Evolutionary conservation across 2,888 invertebrate genomes (phyloP), one percentile per base, ranked within the genome.

Genomic region (Troides oblongomaculatus): DNA sequence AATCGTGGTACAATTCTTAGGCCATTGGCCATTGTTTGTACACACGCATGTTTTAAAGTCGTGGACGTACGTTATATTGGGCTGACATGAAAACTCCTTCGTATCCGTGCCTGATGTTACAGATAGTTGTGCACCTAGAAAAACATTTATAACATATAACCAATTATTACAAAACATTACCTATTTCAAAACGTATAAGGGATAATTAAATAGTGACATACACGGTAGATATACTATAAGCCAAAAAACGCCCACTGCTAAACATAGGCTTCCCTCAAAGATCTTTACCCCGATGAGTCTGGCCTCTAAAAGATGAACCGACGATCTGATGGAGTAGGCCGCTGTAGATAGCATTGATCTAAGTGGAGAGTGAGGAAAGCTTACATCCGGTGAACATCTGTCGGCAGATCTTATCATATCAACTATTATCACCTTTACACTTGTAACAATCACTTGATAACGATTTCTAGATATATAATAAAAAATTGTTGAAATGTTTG

Each of bases 31-130:
- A 14, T 79, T 72, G 43, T 78, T 74, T 6, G 77, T 81, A 64
- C 89, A 89, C 5, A 85, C 80, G 66, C 89, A 89, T 0, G 79
- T 81, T 30, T 78, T 76, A 5, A 73, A 72, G 8, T 80, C 76
- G 36, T 77, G 71, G 1, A 77, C 74, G 72, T 88, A 89, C 7
- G 83, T 70, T 64, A 74, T 79, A 64, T 81, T 78, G 1, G 86
- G 81, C 17, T 76, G 71, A 64, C 89, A 89, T 43, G 65, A 63
- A 30, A 69, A 65, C 18, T 53, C 25, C 23, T 69, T 56, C 17
- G 46, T 25, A 10, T 50, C 46, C 0, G n/a, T 18, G 36, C 25
- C 50, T 23, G 30, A 8, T 14, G 21, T 68, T 74, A 71, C 75
- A 73, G 72, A 21, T 57, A 8, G 8, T 57, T 57, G n/a, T 57